Percentiles rank a stretch among this genome's conserved stretches.
These are phyloP conservation scores for Psilopsiagon aymara DNA, from an alignment of 2,113 vertebrate species.

Conservation along the genomic window DNA sequence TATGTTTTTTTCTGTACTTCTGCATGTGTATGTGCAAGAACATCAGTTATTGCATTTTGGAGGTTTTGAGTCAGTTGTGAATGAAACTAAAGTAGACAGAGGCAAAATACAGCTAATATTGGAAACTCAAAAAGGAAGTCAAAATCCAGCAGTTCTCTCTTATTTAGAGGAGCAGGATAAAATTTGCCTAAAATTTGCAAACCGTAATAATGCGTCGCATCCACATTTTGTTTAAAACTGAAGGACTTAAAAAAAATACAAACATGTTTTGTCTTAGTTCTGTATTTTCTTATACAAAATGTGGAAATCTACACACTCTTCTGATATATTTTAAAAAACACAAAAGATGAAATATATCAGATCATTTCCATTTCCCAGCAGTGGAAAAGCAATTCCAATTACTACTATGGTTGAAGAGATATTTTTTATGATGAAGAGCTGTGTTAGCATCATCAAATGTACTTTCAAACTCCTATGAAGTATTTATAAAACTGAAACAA, in stretches of 20 bases:
- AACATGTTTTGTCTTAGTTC: not conserved
- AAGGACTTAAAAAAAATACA: not conserved
- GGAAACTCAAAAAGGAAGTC: not conserved
- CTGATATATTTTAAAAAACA: not conserved
- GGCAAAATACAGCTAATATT: fast-evolving
- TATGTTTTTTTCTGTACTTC: not conserved
- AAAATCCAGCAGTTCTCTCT: not conserved
- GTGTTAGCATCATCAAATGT: not conserved
- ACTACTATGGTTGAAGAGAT: not conserved
- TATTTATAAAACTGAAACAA: not conserved
- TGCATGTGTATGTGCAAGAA: not conserved
- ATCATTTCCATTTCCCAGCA: not conserved
- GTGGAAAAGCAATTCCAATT: not conserved
- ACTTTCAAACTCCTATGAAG: not conserved
- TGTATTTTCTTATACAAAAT: not conserved
- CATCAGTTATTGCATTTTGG: not conserved
- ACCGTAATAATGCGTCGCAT: not conserved
- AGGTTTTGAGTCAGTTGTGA: not conserved
- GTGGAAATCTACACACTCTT: not conserved
- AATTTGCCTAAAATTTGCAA: not conserved
- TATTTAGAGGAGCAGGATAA: not conserved
- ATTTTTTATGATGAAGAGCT: not conserved
- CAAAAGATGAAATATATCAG: not conserved
- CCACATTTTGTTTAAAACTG: not conserved
- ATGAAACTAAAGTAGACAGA: not conserved